These are phyloP conservation scores for Caenorhabditis plicata DNA, from an alignment of 2,888 invertebrate genomes.

Conservation along the genomic window DNA sequence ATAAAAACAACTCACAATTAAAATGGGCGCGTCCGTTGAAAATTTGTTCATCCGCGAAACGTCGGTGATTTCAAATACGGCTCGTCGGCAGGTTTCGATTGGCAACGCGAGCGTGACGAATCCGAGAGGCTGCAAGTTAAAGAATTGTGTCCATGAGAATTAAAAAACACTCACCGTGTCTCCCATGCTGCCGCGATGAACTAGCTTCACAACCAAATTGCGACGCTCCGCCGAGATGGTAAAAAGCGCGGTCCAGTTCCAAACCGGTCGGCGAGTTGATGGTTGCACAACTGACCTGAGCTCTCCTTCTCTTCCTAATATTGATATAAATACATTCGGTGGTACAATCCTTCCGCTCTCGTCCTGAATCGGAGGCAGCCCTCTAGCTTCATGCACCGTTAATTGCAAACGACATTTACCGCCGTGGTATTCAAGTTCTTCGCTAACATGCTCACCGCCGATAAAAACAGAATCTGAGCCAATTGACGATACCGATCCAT, in stretches of 20 bases:
- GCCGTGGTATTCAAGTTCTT: slow-evolving; percentile 15
- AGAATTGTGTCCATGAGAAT: no score
- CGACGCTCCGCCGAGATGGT: slow-evolving; percentile 38
- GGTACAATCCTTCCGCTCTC: slow-evolving; percentile 28
- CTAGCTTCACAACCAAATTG: slow-evolving; percentile 40
- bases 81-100: slow-evolving; percentile 2
- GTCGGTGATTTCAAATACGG: slow-evolving; percentile 34
- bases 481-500: slow-evolving; percentile 5
- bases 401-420: slow-evolving; percentile 26
- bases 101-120: slow-evolving; percentile 33
- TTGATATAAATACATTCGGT: slow-evolving; percentile 36
- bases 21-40: slow-evolving; percentile 19
- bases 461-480: slow-evolving; percentile 27
- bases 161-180: slow-evolving; percentile 8
- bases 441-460: slow-evolving; percentile 10
- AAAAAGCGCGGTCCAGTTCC: slow-evolving; percentile 45
- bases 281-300: slow-evolving; percentile 31
- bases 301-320: slow-evolving; percentile 45
- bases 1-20: slow-evolving; percentile 16
- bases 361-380: slow-evolving; percentile 40
- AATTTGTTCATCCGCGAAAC: slow-evolving; percentile 9
- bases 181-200: slow-evolving; percentile 22
- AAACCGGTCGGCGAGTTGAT: slow-evolving; percentile 22
- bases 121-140: slow-evolving; percentile 26
- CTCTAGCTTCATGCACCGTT: slow-evolving; percentile 36